These are phyloP conservation scores for Cerastis rubricosa DNA, from an alignment of 2,888 invertebrate genomes.

Conservation along the genomic window DNA sequence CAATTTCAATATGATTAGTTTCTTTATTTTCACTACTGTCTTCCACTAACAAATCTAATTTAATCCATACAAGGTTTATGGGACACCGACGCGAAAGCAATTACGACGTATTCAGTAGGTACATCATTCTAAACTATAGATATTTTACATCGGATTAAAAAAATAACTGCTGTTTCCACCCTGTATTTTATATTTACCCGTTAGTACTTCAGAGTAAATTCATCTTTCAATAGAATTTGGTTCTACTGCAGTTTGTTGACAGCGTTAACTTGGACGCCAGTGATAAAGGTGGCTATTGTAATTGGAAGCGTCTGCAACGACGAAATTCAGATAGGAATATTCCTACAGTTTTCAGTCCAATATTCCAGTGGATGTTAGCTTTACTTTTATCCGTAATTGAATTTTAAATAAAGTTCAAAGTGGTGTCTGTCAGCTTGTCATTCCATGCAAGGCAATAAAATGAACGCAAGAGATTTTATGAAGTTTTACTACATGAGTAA, in stretches of 20 bases:
- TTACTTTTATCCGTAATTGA: neutral
- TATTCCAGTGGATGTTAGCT: neutral
- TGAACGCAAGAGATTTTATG: neutral
- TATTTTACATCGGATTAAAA: too few species aligned
- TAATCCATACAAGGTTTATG: too few species aligned
- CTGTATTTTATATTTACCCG: neutral
- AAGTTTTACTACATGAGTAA: neutral
- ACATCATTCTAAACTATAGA: too few species aligned
- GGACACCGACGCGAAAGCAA: too few species aligned
- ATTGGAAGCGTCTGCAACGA: constrained; percentile 1
- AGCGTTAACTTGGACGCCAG: constrained; percentile 7
- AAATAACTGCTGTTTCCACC: too few species aligned
- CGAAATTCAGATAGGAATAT: constrained; percentile 14
- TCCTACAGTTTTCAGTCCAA: constrained; percentile 2
- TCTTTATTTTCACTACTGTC: neutral
- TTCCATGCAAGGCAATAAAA: neutral
- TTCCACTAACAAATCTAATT: neutral
- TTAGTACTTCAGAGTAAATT: neutral
- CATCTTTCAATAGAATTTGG: neutral
- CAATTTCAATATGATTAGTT: neutral
- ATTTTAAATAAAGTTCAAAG: neutral
- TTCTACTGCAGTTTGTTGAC: neutral
- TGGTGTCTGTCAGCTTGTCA: neutral
- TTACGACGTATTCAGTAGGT: too few species aligned
- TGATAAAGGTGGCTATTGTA: constrained; percentile 15